Base-by-base conservation (phyloP, 2,888 invertebrate genomes). In the Tetanocera ferruginea region DNA sequence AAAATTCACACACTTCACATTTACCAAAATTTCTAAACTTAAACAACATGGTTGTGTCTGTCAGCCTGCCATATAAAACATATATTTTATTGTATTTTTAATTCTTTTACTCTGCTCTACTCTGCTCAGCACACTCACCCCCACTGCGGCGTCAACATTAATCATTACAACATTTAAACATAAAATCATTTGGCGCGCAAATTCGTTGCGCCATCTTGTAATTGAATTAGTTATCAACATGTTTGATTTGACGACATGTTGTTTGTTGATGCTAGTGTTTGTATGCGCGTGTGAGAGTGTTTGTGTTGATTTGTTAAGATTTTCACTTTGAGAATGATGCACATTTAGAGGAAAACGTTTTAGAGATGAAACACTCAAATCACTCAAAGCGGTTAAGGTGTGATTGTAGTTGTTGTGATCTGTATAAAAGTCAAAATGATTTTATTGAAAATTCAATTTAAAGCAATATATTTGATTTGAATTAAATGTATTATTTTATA, bases 201-300 rank as follows among this genome's bases (percentile, higher is more conserved):
- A 62, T 64, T 57, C 55, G 71, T 57, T 43, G 51, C 52, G 74
- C 64, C 74, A 74, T 74, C 64, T 74, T 66, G 66, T 74, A 74
- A 66, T 74, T 74, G 72, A 72, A 60, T 72, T 72, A 57, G 60
- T 55, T 37, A 37, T 28, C 71, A 55, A 23, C 37, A n/a, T 34
- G 71, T 55, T 72, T 37, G 71, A 72, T 55, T 72, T 72, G 72
- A 60, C 60, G 25, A 60, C 57, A 60, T 60, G 62, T 23, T 25
- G 62, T 69, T n/a, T 28, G 5, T 73, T 62, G 9, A 55, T 43
- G 64, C 62, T 57, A 31, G 62, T 60, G 55, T 23, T n/a, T 62
- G 28, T 70, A 34, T 14, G 64, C 64, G 51, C 23, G 43, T 31
- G 49, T 23, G 43, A 67, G 23, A 6, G 55, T 73, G 66, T 64